Percentiles rank a stretch among this genome's conserved stretches.
Conservation (phyloP, 2,113 vertebrate genomes). For the Onychostoma macrolepis region DNA sequence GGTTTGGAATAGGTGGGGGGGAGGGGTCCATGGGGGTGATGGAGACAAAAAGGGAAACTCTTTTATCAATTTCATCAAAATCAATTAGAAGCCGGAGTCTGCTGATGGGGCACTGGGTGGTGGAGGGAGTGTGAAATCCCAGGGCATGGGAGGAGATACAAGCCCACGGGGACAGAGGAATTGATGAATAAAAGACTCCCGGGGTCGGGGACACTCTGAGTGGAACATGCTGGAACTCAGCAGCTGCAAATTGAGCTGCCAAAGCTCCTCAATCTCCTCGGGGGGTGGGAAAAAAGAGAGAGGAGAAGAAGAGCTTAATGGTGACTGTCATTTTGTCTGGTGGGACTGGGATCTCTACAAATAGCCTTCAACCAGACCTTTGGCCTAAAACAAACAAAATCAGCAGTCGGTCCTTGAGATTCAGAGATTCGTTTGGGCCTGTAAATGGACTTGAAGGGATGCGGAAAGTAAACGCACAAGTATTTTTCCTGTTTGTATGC, state of each 20-base stretch:
- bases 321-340: conserved; percentile 53
- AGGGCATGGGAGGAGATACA: conserved; percentile 69
- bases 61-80: conserved; percentile 62
- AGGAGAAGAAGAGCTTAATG: conserved; percentile 53
- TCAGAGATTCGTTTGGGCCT: background rate
- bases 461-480: background rate
- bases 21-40: conserved; percentile 19
- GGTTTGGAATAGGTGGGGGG: background rate
- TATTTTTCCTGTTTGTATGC: background rate
- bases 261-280: conserved; percentile 62
- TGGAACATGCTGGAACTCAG: conserved; percentile 68
- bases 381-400: conserved; percentile 17
- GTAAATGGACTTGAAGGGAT: background rate
- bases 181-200: conserved; percentile 76
- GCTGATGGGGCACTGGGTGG: conserved; percentile 68
- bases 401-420: conserved; percentile 1
- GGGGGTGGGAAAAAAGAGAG: conserved; percentile 32
- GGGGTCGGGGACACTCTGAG: conserved; percentile 73
- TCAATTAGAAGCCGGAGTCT: conserved; percentile 76
- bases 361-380: conserved; percentile 46
- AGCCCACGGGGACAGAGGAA: conserved; percentile 71
- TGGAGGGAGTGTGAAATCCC: conserved; percentile 63
- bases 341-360: conserved; percentile 41
- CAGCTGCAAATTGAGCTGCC: conserved; percentile 73
- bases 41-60: conserved; percentile 48